These are phyloP conservation scores for Balaenoptera acutorostrata DNA, from an alignment of 2,113 vertebrate species.

Conservation along the genomic window DNA sequence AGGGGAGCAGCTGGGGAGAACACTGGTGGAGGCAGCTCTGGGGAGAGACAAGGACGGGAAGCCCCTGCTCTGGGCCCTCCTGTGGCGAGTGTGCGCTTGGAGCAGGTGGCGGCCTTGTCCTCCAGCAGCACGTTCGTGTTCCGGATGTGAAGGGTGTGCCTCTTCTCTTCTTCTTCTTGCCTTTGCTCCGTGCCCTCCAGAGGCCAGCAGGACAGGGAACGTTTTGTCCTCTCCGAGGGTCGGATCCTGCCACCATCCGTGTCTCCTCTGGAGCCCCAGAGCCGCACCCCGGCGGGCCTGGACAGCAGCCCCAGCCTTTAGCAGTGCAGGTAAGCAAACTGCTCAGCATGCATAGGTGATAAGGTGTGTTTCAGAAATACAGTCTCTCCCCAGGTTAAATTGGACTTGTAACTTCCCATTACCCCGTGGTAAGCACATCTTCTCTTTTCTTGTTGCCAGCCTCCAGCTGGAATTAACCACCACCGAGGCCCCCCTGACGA, in stretches of 20 bases:
- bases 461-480: slow-evolving; percentile 81
- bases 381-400: neutral
- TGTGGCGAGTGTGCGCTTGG: neutral
- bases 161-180: neutral
- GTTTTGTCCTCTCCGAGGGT: slow-evolving; percentile 83
- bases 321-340: slow-evolving; percentile 86
- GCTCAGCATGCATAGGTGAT: fast-evolving
- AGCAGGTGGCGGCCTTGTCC: neutral
- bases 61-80: neutral
- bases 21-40: neutral
- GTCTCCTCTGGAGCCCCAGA: slow-evolving; percentile 83
- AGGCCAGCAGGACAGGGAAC: slow-evolving; percentile 80
- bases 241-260: slow-evolving; percentile 84
- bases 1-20: too few relatives aligned
- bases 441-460: slow-evolving; percentile 72
- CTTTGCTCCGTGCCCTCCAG: slow-evolving; percentile 45
- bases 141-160: neutral
- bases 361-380: neutral
- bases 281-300: slow-evolving; percentile 80
- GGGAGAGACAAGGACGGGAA: neutral
- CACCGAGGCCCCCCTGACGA: slow-evolving; percentile 82
- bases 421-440: neutral
- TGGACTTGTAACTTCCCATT: neutral
- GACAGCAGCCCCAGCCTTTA: slow-evolving; percentile 85
- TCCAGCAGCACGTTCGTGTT: neutral